Evolutionary conservation across 2,113 vertebrate species (phyloP).

Genomic region (human): DNA sequence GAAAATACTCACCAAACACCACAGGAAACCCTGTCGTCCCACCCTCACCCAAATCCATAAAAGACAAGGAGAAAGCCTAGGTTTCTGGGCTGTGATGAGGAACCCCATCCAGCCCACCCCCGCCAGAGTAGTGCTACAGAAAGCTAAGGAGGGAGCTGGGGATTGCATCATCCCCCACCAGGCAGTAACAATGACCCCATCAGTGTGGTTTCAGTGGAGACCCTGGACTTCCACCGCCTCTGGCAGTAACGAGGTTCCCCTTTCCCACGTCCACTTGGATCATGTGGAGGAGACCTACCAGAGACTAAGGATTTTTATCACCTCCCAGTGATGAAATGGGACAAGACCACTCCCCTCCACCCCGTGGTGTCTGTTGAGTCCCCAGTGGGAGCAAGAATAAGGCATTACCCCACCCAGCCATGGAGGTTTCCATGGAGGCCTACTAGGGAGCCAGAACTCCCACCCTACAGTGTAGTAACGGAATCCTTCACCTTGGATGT

Average conservation of each 20-base stretch:
- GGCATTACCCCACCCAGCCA: neutral
- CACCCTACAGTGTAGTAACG: neutral
- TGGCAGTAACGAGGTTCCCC: neutral
- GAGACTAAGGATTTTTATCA: neutral
- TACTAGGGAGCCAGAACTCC: neutral
- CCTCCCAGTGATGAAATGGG: neutral
- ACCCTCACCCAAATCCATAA: neutral
- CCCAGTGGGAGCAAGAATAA: neutral
- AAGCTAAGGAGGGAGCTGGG: neutral
- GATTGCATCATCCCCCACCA: neutral
- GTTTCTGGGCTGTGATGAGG: neutral
- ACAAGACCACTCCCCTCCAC: neutral
- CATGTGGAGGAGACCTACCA: neutral
- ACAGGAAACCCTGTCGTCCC: slow-evolving; percentile 4
- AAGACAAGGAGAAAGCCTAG: neutral
- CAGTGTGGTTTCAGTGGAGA: neutral
- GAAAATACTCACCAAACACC: neutral
- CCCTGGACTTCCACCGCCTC: neutral
- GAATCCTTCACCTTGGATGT: neutral
- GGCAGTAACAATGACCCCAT: neutral
- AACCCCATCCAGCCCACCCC: neutral
- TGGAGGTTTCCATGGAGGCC: neutral
- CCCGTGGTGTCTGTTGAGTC: neutral
- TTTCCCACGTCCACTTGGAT: neutral
- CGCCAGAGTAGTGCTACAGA: neutral